Percentiles rank a stretch among this genome's conserved stretches.
These are phyloP conservation scores for Trichomalopsis sarcophagae DNA, from an alignment of 1,140 invertebrate genomes.

Conservation along the genomic window DNA sequence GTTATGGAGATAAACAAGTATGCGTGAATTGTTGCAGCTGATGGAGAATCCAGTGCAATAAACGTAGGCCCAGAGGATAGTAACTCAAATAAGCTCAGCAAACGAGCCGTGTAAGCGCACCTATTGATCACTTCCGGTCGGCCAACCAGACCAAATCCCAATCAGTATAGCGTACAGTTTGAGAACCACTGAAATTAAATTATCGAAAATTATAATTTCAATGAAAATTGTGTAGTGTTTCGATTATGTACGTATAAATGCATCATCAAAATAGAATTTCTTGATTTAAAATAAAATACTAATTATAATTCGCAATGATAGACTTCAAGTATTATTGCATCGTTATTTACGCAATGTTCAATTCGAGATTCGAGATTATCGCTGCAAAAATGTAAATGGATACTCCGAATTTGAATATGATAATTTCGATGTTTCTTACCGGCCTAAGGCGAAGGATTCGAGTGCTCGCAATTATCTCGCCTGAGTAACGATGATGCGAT, in stretches of 20 bases:
- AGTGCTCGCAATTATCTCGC: constrained; percentile 21
- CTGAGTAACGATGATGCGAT: constrained; percentile 51
- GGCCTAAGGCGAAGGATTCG: constrained; percentile 16
- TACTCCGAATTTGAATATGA: not conserved
- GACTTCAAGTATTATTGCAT: no score
- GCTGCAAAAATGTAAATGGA: not conserved
- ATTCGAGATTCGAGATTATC: not conserved
- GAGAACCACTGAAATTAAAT: constrained; percentile 10
- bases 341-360: not conserved
- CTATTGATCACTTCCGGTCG: constrained; percentile 43
- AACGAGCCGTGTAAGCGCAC: constrained; percentile 43
- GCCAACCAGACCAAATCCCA: constrained; percentile 31
- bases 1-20: constrained; percentile 15
- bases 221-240: not conserved
- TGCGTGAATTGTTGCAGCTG: constrained; percentile 4
- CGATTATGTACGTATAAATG: no score
- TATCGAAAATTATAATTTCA: not conserved
- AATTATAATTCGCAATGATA: no score
- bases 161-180: constrained; percentile 16
- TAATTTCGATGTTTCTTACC: not conserved
- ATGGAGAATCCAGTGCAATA: not conserved
- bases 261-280: no score
- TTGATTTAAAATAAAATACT: no score
- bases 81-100: constrained; percentile 43
- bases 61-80: constrained; percentile 12